Conservation (phyloP, 2,797 vertebrate genomes). For the Notolabrus celidotus region DNA sequence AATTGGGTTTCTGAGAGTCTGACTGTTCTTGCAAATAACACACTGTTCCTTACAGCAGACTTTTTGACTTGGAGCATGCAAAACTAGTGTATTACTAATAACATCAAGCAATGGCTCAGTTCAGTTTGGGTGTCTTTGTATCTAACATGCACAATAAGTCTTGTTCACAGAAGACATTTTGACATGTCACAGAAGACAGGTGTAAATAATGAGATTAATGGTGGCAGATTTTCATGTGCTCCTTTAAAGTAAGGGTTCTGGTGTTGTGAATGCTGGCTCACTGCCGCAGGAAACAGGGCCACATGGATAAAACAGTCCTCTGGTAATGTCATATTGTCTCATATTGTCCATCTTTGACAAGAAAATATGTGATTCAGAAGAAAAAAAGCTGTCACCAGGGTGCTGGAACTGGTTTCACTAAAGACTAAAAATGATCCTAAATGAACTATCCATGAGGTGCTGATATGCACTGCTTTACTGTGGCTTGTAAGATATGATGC, state of each 20-base stretch:
- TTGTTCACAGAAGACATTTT: constrained; percentile 1
- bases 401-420: background rate
- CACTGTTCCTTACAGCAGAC: background rate
- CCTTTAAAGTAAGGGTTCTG: constrained; percentile 9
- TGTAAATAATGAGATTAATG: constrained; percentile 2
- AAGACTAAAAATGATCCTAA: too few relatives aligned
- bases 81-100: background rate
- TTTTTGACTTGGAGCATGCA: background rate
- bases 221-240: constrained; percentile 9
- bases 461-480: too few relatives aligned
- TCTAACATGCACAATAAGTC: background rate
- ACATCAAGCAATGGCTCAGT: background rate
- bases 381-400: background rate
- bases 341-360: constrained; percentile 4
- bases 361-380: constrained; percentile 1
- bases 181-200: constrained; percentile 11
- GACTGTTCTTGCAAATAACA: background rate
- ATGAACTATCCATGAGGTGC: too few relatives aligned
- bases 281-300: constrained; percentile 16
- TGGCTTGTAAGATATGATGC: too few relatives aligned
- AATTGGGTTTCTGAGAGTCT: background rate
- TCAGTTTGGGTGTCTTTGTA: background rate
- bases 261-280: constrained; percentile 4
- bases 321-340: background rate
- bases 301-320: constrained; percentile 3